Percentiles rank a stretch among this genome's conserved stretches.
Evolutionary conservation across 1,140 invertebrate genomes (phyloP).

Genomic region (Oryzaephilus surinamensis): DNA sequence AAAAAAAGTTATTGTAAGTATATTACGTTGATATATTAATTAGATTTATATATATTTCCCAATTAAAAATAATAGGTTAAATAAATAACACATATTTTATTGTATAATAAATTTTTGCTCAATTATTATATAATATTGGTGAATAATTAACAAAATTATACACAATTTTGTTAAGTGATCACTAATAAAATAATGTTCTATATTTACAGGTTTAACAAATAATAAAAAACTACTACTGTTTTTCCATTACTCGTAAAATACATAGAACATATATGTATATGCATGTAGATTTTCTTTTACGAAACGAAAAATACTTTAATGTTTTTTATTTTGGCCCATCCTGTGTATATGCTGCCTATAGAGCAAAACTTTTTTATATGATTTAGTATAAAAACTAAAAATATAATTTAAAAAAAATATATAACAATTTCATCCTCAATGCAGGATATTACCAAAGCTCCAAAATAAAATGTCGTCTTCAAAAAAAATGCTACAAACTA

Average conservation of each 20-base stretch:
- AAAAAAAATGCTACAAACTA: too few relatives aligned
- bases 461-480: too few relatives aligned
- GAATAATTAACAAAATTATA: constrained; percentile 11
- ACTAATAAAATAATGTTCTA: too few relatives aligned
- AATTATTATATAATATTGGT: constrained; percentile 4
- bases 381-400: too few relatives aligned
- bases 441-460: constrained; percentile 10
- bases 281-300: too few relatives aligned
- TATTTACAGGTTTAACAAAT: too few relatives aligned
- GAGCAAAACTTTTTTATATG: constrained; percentile 7
- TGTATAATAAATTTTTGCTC: constrained; percentile 8
- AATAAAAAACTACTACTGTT: too few relatives aligned
- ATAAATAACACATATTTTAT: constrained; percentile 12
- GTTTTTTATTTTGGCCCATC: too few relatives aligned
- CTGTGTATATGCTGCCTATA: constrained; percentile 5
- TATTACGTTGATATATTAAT: constrained; percentile 6
- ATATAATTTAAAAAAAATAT: neutral
- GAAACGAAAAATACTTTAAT: too few relatives aligned
- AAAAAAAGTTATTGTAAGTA: constrained; percentile 29
- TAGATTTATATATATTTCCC: constrained; percentile 9
- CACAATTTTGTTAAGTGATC: constrained; percentile 5
- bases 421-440: constrained; percentile 1
- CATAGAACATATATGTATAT: too few relatives aligned
- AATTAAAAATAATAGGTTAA: constrained; percentile 21
- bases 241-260: too few relatives aligned